These are phyloP conservation scores for Temnothorax unifasciatus DNA, from an alignment of 2,888 invertebrate species.

Conservation along the genomic window DNA sequence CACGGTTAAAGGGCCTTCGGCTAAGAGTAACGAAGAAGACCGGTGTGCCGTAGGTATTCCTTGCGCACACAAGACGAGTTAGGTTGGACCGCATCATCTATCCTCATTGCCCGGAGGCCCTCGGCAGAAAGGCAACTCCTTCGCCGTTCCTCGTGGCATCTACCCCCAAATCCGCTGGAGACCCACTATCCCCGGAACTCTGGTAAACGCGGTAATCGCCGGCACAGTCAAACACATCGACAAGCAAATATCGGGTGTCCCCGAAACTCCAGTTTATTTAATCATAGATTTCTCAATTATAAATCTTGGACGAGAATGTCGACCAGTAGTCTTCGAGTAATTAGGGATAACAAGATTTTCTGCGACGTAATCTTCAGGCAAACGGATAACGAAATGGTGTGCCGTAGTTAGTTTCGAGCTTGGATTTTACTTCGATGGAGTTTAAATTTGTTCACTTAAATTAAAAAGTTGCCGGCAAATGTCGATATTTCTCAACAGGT, in stretches of 20 bases:
- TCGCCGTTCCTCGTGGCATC: constrained; percentile 58
- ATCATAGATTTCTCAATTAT: background rate
- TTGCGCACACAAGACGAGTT: constrained; percentile 60
- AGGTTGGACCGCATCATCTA: constrained; percentile 69
- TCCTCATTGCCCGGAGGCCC: constrained; percentile 69
- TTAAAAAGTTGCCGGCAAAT: constrained; percentile 6
- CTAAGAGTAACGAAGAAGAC: background rate
- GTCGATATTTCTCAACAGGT: background rate
- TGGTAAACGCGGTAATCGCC: constrained; percentile 47
- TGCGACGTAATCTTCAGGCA: background rate
- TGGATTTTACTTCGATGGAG: background rate
- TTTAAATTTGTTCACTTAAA: background rate
- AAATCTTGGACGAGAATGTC: background rate
- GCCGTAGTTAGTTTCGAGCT: background rate
- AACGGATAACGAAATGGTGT: background rate
- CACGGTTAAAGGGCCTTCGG: background rate
- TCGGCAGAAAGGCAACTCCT: constrained; percentile 30
- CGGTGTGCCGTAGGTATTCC: background rate
- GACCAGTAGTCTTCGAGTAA: background rate
- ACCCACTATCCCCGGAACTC: constrained; percentile 36
- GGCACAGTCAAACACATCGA: constrained; percentile 15
- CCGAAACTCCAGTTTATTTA: background rate
- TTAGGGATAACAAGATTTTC: background rate
- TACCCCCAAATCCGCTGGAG: constrained; percentile 65
- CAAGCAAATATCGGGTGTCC: constrained; percentile 30